These are phyloP conservation scores for Mola mola DNA, from an alignment of 2,113 vertebrate species.

Conservation along the genomic window DNA sequence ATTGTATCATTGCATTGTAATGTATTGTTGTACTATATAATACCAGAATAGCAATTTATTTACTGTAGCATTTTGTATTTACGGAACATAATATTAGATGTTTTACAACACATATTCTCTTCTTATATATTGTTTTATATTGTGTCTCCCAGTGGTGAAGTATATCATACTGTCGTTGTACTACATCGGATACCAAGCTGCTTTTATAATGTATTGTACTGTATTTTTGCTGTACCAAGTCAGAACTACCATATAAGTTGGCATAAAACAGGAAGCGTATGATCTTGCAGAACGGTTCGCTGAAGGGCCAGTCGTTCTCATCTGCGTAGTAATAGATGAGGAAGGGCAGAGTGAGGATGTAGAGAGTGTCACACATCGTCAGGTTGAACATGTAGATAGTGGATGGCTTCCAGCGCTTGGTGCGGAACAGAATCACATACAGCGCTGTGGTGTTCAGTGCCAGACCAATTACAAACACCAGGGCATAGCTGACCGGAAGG, in stretches of 20 bases:
- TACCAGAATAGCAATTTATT: too few species aligned
- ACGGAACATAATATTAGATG: too few species aligned
- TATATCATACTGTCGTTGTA: too few species aligned
- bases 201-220: too few species aligned
- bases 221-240: too few species aligned
- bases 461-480: slow-evolving; percentile 91
- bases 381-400: slow-evolving; percentile 98
- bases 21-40: too few species aligned
- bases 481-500: slow-evolving; percentile 88
- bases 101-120: too few species aligned
- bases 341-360: slow-evolving; percentile 92
- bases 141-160: too few species aligned
- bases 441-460: slow-evolving; percentile 87
- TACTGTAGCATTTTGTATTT: too few species aligned
- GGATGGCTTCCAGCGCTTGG: slow-evolving; percentile 91
- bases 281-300: slow-evolving; percentile 88
- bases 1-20: too few species aligned
- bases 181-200: too few species aligned
- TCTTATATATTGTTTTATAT: too few species aligned
- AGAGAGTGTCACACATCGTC: slow-evolving; percentile 89
- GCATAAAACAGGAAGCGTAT: slow-evolving; percentile 96
- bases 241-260: slow-evolving; percentile 96
- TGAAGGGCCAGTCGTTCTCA: slow-evolving; percentile 94
- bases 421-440: slow-evolving; percentile 89
- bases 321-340: slow-evolving; percentile 92